These are phyloP conservation scores for Bradypodion pumilum DNA, from an alignment of 2,797 vertebrate species.

Conservation along the genomic window DNA sequence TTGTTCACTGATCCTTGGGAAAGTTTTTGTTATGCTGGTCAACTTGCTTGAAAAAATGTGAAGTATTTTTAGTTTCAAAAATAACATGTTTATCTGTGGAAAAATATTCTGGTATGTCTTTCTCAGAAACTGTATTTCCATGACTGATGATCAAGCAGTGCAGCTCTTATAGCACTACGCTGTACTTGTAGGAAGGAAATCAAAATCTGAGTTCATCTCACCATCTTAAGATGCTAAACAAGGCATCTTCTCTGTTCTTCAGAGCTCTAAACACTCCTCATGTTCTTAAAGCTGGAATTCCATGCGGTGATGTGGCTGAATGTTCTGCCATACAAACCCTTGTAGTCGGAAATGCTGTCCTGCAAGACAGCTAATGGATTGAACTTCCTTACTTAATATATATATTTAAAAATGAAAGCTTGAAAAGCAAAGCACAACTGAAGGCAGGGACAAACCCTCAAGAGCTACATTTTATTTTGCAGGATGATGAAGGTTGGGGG, in stretches of 20 bases:
- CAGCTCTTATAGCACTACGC: not conserved
- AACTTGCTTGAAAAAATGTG: not conserved
- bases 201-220: not conserved
- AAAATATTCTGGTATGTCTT: slow-evolving; percentile 21
- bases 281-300: not conserved
- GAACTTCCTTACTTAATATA: no score
- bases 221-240: not conserved
- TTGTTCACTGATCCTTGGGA: not conserved
- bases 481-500: not conserved
- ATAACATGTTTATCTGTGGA: slow-evolving; percentile 21
- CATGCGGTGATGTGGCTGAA: not conserved
- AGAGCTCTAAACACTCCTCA: slow-evolving; percentile 2
- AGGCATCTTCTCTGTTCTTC: not conserved
- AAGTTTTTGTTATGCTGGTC: not conserved
- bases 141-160: not conserved
- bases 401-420: no score
- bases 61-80: slow-evolving; percentile 12
- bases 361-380: not conserved
- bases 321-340: not conserved
- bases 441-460: not conserved
- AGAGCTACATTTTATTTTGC: not conserved
- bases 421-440: no score
- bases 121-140: not conserved
- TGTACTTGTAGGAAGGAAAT: slow-evolving; percentile 10
- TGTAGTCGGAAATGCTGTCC: not conserved